Conservation (phyloP, 1,140 invertebrate species). For the Zaprionus ornatus region DNA sequence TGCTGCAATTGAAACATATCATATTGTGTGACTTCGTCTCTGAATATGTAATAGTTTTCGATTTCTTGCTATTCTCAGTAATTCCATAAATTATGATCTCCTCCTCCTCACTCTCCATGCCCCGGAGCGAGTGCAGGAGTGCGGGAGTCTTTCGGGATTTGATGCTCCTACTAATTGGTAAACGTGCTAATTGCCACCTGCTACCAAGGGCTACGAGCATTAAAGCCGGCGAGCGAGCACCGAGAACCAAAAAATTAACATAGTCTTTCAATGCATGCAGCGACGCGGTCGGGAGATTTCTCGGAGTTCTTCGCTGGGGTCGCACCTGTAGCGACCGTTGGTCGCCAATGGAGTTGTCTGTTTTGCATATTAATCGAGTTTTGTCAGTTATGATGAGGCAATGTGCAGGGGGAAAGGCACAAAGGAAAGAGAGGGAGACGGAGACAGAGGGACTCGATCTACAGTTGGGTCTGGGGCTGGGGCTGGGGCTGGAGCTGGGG, state of each 20-base stretch:
- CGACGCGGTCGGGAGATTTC: not conserved
- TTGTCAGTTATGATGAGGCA: conserved; percentile 13
- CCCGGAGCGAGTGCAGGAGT: not conserved
- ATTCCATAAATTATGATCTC: not conserved
- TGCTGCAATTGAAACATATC: not conserved
- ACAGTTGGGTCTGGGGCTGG: not conserved
- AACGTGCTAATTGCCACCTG: conserved; percentile 70
- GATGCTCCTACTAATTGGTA: conserved; percentile 51
- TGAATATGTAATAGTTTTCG: not conserved
- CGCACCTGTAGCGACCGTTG: conserved; percentile 53
- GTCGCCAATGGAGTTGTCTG: conserved; percentile 20
- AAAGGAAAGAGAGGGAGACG: not conserved
- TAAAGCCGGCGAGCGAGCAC: too few relatives aligned
- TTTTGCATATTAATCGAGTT: conserved; percentile 77
- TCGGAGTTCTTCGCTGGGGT: conserved; percentile 7
- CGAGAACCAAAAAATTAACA: conserved; percentile 46
- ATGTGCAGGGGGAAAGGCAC: not conserved
- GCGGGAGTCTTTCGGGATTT: conserved; percentile 23
- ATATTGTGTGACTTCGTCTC: not conserved
- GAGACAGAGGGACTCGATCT: too few relatives aligned
- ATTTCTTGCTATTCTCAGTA: not conserved
- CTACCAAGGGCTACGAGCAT: conserved; percentile 27
- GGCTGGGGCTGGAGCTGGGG: not conserved
- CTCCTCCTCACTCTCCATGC: not conserved
- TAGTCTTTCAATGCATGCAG: conserved; percentile 30